Percentiles rank a stretch among this genome's conserved stretches.
Conservation (phyloP, 2,113 vertebrate species). For the Illadopsis cleaveri region DNA sequence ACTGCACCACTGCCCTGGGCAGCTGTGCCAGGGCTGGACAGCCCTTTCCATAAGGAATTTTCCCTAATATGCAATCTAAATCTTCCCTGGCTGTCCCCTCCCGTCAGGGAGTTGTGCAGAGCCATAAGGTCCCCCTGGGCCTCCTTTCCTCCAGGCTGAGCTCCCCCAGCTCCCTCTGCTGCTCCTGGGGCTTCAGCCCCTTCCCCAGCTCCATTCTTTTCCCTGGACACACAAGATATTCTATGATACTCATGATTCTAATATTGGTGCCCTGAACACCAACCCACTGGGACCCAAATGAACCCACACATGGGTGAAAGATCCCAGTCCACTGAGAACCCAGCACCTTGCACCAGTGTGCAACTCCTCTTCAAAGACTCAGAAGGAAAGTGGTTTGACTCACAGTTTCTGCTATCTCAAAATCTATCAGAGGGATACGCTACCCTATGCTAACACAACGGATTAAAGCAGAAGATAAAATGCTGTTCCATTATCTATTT, state of each 20-base stretch:
- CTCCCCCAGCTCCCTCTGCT: not conserved
- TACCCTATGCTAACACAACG: not conserved
- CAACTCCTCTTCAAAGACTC: not conserved
- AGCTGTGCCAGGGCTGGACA: not conserved
- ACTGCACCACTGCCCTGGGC: not conserved
- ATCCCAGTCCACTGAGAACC: not conserved
- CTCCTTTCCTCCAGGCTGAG: not conserved
- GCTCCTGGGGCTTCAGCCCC: rapidly evolving
- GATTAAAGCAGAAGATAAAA: conserved; percentile 67
- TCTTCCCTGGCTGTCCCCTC: rapidly evolving
- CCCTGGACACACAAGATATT: not conserved
- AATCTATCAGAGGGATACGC: conserved; percentile 8
- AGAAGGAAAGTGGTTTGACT: not conserved
- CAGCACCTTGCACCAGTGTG: not conserved
- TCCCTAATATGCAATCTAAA: not conserved
- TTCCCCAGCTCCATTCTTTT: not conserved
- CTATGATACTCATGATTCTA: not conserved
- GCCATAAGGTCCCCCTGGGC: not conserved
- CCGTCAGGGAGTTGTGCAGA: not conserved
- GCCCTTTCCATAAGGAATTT: not conserved
- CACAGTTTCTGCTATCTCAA: not conserved
- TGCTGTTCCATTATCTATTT: conserved; percentile 53
- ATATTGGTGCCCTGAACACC: not conserved
- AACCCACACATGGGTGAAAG: not conserved
- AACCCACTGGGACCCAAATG: not conserved